Evolutionary conservation across 2,797 vertebrate genomes (phyloP).

Genomic region (Falco rusticolus): DNA sequence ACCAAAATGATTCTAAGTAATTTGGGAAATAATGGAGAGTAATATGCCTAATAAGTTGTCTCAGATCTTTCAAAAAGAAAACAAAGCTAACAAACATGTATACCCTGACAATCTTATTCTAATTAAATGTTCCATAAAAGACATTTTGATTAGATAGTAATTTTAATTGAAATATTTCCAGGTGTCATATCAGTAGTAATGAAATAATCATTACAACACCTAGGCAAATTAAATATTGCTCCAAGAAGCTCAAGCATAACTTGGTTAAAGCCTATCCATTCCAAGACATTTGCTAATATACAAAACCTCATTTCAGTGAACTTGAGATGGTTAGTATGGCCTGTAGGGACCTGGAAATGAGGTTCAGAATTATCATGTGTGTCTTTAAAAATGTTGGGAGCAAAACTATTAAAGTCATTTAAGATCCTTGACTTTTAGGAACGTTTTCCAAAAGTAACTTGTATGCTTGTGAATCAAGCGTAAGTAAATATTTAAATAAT

Average conservation of each 20-base stretch:
- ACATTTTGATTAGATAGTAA: neutral
- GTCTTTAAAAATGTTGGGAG: neutral
- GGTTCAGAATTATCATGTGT: neutral
- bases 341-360: neutral
- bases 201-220: neutral
- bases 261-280: neutral
- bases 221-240: neutral
- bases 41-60: neutral
- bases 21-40: neutral
- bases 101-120: neutral
- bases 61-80: neutral
- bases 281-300: neutral
- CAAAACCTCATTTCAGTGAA: neutral
- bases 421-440: neutral
- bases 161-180: neutral
- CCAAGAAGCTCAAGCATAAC: neutral
- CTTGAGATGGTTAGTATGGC: neutral
- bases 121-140: neutral
- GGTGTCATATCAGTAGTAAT: neutral
- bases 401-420: neutral
- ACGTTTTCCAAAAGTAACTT: neutral
- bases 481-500: no score
- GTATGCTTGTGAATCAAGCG: neutral
- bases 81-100: neutral
- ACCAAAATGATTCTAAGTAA: neutral